phyloP scores from a whole-genome alignment of 2,797 vertebrate species.

The Mionectes olivaceus region DNA sequence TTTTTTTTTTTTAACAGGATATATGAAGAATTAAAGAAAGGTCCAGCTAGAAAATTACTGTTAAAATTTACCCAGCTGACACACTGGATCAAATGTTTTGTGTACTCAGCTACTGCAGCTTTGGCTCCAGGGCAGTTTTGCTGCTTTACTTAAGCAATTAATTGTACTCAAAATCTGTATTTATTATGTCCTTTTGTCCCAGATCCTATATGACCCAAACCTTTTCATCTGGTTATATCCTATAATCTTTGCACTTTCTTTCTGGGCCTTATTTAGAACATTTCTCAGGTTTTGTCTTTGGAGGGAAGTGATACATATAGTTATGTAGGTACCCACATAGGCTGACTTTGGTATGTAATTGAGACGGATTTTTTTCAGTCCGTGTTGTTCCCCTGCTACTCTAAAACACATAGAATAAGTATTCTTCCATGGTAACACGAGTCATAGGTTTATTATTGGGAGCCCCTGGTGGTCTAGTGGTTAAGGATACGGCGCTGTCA shows the following conservation, averaged over 20 bases:
- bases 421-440: neutral
- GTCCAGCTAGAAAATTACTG: neutral
- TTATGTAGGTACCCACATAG: rapidly evolving
- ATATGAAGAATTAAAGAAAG: neutral
- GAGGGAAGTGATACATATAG: neutral
- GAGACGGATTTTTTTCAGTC: neutral
- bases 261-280: neutral
- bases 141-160: neutral
- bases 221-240: neutral
- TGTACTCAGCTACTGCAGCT: neutral
- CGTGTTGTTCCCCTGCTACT: neutral
- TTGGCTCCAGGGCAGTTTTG: neutral
- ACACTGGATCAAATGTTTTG: neutral
- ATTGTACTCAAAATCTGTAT: neutral
- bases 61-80: neutral
- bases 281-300: neutral
- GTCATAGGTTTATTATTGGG: neutral
- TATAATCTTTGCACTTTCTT: neutral
- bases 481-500: too few relatives aligned
- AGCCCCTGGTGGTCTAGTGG: too few relatives aligned
- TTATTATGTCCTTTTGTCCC: neutral
- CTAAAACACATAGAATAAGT: neutral
- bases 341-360: neutral
- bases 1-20: neutral
- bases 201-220: neutral